phyloP scores from a whole-genome alignment of 2,113 vertebrate species.

The Etheostoma spectabile region DNA sequence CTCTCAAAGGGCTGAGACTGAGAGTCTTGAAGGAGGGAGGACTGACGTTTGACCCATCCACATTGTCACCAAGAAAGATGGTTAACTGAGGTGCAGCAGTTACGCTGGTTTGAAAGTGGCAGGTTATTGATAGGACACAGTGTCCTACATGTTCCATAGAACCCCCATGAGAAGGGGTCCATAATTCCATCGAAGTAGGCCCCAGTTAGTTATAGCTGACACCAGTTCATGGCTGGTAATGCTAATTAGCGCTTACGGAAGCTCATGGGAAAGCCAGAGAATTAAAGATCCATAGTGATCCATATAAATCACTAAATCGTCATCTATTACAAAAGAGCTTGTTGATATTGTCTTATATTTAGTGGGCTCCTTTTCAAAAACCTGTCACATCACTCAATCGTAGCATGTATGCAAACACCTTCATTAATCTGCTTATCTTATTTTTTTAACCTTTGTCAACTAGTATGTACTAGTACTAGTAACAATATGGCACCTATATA shows the following conservation, averaged over 20 bases:
- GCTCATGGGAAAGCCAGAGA: constrained; percentile 14
- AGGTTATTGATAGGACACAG: constrained; percentile 9
- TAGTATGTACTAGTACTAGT: neutral
- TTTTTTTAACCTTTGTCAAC: neutral
- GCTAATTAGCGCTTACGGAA: constrained; percentile 40
- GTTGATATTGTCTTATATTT: constrained; percentile 34
- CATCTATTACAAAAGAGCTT: constrained; percentile 27
- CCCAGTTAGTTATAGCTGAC: constrained; percentile 47
- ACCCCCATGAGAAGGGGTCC: neutral
- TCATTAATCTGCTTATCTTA: constrained; percentile 23
- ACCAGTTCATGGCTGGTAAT: constrained; percentile 30
- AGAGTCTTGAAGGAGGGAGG: neutral
- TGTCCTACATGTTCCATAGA: neutral
- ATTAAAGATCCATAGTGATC: constrained; percentile 58
- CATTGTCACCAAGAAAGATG: neutral
- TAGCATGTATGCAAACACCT: neutral
- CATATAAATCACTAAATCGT: constrained; percentile 31
- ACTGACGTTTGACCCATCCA: constrained; percentile 27
- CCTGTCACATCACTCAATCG: neutral
- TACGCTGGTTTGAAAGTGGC: neutral
- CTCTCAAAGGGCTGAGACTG: neutral
- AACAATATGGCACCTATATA: neutral
- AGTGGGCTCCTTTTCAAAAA: constrained; percentile 16
- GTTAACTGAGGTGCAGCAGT: constrained; percentile 5
- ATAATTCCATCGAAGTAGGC: constrained; percentile 37